These are phyloP conservation scores for Oligia latruncula DNA, from an alignment of 2,888 invertebrate species.

Conservation along the genomic window DNA sequence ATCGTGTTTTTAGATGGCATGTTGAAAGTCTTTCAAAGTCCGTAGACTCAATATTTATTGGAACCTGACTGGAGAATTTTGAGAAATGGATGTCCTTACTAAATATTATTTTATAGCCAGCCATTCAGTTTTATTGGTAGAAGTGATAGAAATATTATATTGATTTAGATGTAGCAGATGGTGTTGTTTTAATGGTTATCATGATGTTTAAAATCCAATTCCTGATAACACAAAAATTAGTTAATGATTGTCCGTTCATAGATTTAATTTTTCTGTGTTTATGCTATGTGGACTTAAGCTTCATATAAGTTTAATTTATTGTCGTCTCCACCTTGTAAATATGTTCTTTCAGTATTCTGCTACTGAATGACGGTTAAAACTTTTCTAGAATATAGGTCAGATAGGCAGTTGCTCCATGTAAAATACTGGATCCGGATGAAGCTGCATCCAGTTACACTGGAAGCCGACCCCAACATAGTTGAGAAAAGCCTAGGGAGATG, in stretches of 20 bases:
- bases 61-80: conserved; percentile 20
- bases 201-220: neutral
- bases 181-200: neutral
- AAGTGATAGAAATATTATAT: conserved; percentile 24
- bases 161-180: conserved; percentile 10
- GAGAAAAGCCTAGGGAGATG: neutral
- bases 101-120: conserved; percentile 34
- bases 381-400: neutral
- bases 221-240: neutral
- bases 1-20: conserved; percentile 71
- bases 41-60: conserved; percentile 52
- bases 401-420: neutral
- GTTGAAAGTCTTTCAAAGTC: conserved; percentile 62
- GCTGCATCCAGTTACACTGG: too few species aligned
- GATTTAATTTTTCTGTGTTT: neutral
- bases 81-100: conserved; percentile 39
- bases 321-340: neutral
- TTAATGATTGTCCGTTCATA: neutral
- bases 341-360: neutral
- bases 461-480: neutral
- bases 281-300: neutral
- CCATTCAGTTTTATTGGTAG: conserved; percentile 34
- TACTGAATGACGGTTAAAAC: neutral
- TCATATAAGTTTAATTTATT: neutral
- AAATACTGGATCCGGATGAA: neutral